Evolutionary conservation across 2,888 invertebrate genomes (phyloP), one percentile per base, ranked within the genome.

Genomic region (Ectemnius continuus): DNA sequence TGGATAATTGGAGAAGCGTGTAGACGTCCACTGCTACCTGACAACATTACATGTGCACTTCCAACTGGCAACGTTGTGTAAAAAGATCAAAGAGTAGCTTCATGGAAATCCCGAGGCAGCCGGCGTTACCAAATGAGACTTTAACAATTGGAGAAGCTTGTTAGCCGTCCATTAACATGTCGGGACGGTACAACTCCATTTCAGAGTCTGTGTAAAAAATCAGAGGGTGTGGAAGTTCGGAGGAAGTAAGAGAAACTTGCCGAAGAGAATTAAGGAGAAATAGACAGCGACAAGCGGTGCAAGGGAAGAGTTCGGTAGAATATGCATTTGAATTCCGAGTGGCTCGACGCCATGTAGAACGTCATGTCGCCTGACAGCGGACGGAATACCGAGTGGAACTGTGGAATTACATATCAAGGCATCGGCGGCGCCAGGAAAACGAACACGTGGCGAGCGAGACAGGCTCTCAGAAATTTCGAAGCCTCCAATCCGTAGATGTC

Each of bases 391-490:
- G 73, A 78, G 75, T 70, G 74, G 73, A 80, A 74, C 78, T 74
- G 69, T 71, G 61, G 64, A 65, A 68, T 86, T 88, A 36, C 36
- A 11, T 36, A 87, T 88, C 86, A 78, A 72, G 14, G 75, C 80
- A 86, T 86, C 86, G 87, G 84, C 86, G 87, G 84, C 86, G 87
- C 86, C 85, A 80, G 70, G 76, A 60, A 67, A 67, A 76, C 73
- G 46, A 69, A 67, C 74, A 73, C 66, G 63, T 68, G 62, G 69
- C 36, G 74, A 66, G 69, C 36, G 74, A 66, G 73, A 36, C 73
- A 58, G 52, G 16, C 61, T 67, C 23, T 66, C 82, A 73, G 75
- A 82, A 83, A 79, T 83, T 82, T 82, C 75, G 77, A 78, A 79
- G 76, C 70, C 73, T 65, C 66, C 70, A 52, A 67, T 56, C 60